A percentile compares a stretch with the other conserved stretches of the same genome.
These are phyloP conservation scores for Tolypeutes matacus DNA, from an alignment of 2,797 vertebrate species.

Conservation along the genomic window DNA sequence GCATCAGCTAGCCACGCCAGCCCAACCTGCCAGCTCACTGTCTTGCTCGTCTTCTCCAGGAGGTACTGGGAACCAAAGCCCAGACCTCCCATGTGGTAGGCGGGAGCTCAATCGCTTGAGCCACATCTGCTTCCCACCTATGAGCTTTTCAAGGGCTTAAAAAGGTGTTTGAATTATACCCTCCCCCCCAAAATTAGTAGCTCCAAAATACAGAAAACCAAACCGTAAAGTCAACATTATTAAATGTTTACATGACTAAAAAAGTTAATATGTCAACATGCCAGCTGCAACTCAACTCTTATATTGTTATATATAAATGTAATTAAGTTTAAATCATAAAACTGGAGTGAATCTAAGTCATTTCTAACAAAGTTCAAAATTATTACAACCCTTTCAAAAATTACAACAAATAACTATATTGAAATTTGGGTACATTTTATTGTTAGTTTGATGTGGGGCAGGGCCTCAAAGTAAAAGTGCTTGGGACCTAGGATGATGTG, in stretches of 20 bases:
- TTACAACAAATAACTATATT: neutral
- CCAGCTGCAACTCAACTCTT: neutral
- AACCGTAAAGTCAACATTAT: neutral
- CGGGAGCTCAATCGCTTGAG: too few relatives aligned
- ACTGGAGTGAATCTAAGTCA: neutral
- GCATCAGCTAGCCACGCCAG: too few relatives aligned
- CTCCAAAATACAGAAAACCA: neutral
- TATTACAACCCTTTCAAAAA: neutral
- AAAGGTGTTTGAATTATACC: neutral
- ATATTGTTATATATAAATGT: neutral
- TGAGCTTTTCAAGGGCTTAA: neutral
- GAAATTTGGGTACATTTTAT: neutral
- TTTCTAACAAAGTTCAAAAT: constrained; percentile 46
- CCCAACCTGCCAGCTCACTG: too few relatives aligned
- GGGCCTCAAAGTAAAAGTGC: neutral
- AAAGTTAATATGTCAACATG: neutral
- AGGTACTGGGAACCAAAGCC: too few relatives aligned
- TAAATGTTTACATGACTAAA: constrained; percentile 5
- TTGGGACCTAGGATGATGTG: neutral
- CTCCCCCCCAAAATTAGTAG: neutral
- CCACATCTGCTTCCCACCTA: neutral
- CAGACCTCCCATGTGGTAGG: too few relatives aligned
- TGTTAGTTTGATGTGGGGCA: neutral
- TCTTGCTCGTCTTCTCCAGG: too few relatives aligned
- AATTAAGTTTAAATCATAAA: constrained; percentile 45